Evolutionary conservation across 2,797 vertebrate species (phyloP), one percentile per base, ranked within the genome.

Genomic region (Poecilia velifera): DNA sequence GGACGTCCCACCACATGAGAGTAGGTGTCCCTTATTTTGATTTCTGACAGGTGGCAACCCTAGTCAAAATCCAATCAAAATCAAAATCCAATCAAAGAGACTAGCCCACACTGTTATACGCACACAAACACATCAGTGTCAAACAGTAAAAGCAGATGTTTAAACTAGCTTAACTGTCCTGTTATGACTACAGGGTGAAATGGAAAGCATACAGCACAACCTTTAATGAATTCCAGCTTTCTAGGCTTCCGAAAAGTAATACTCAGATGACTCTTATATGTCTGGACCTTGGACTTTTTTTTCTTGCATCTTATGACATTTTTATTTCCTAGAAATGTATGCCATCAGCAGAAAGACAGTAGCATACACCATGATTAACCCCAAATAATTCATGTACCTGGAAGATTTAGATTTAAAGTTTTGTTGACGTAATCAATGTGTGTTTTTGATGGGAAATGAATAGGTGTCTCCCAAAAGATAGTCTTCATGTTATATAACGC

Each of bases 131-230:
- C 86, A 92, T 93, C 88, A 92, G 78, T 87, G 86, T 94, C 89
- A 89, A 88, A 87, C 82, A 76, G 80, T 80, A 81, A 78, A 86
- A 82, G 82, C 31, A 6, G 74, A 91, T 8, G 71, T 86, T 84
- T 80, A 88, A 82, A 91, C 92, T 85, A 86, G 84, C 82, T 84
- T 92, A 86, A 90, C 76, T 66, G 55, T 70, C 78, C 81, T 84
- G 78, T 90, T 87, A 87, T 87, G 83, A 90, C 78, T 73, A 83
- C 76, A 80, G 73, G 68, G 81, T 84, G 72, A 87, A 86, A 92
- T 87, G 90, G 80, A 84, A 25, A 77, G 51, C 76, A 84, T 5
- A 34, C 80, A 34, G 71, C 43, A 66, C 72, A 76, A 46, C 55
- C 72, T 55, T 75, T 79, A 25, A 3, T 62, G 80, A 82, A 76